Evolutionary conservation across 1,140 invertebrate species (phyloP), one percentile per base, ranked within the genome.

Genomic region (Drosophila kanapiae): DNA sequence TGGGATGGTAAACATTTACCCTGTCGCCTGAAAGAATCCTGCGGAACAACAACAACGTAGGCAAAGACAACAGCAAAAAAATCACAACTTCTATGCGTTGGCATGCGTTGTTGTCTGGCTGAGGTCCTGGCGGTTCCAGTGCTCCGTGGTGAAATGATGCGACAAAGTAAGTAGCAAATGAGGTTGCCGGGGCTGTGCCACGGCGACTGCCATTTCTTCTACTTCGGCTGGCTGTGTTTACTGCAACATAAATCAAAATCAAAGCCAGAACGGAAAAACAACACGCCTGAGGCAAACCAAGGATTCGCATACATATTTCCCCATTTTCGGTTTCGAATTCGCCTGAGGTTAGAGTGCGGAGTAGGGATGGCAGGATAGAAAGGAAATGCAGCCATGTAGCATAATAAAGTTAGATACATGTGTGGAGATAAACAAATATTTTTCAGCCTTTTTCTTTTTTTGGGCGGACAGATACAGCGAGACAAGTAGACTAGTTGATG

Each of bases 171-270:
- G 85, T 84, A 88, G 78, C 74, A 90, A 90, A 90, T 84, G 78
- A 84, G 84, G 84, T 90, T 87, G 77, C 61, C 76, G 64, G 48
- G 29, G 69, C 48, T 69, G 54, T 60, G 54, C 40, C 54, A 47
- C 40, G 35, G 68, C 45, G 33, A 35, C 42, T 70, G 54, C 79
- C 48, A 53, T 53, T 75, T 54, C 74, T 75, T 53, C 61, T 62
- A 53, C 76, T 83, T 51, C 58, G 60, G 42, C 64, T 85, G 67
- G 7, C 72, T 74, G 61, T 88, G 71, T 77, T 80, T 88, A 80
- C 80, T 90, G 84, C 85, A 88, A 90, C 84, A 88, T 88, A 88
- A 88, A 88, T 88, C 84, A 88, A 88, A 88, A 88, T 88, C 81
- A 88, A 83, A 88, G 78, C 74, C 83, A 75, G 72, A 58, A 67